Evolutionary conservation across 2,797 vertebrate species (phyloP).

Genomic region (Danio kyathit): DNA sequence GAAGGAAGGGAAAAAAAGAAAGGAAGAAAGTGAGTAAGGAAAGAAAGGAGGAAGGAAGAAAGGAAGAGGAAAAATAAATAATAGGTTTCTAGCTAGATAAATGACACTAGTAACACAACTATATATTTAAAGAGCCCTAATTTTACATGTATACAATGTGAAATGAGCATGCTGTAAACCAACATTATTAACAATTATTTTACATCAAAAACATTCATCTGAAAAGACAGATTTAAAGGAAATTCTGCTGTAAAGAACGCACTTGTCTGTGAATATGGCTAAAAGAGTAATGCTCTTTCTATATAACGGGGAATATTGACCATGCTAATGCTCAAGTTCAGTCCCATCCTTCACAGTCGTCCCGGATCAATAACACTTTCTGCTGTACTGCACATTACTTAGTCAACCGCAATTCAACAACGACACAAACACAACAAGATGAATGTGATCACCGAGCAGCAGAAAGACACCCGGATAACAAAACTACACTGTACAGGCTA

Average conservation of each 20-base stretch:
- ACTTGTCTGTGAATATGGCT: neutral
- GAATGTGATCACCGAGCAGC: neutral
- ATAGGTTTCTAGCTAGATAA: neutral
- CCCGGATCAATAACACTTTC: slow-evolving; percentile 40
- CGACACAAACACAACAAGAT: slow-evolving; percentile 1
- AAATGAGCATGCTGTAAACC: neutral
- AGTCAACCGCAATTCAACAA: slow-evolving; percentile 13
- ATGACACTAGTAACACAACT: neutral
- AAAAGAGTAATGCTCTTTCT: neutral
- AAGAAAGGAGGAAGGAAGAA: too few species aligned
- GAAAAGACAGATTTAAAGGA: neutral
- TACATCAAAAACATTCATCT: neutral
- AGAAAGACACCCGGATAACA: neutral
- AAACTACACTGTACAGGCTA: neutral
- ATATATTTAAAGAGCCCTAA: neutral
- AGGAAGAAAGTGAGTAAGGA: too few species aligned
- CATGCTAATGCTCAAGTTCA: slow-evolving; percentile 22
- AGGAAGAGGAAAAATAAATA: too few species aligned
- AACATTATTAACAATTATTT: neutral
- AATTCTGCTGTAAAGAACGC: neutral
- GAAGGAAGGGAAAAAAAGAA: too few species aligned
- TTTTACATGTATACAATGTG: neutral
- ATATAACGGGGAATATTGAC: slow-evolving; percentile 26
- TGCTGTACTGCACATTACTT: slow-evolving; percentile 17
- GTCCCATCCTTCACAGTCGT: slow-evolving; percentile 1